Conservation (phyloP, 2,113 vertebrate species). For the Ramphastos sulfuratus region DNA sequence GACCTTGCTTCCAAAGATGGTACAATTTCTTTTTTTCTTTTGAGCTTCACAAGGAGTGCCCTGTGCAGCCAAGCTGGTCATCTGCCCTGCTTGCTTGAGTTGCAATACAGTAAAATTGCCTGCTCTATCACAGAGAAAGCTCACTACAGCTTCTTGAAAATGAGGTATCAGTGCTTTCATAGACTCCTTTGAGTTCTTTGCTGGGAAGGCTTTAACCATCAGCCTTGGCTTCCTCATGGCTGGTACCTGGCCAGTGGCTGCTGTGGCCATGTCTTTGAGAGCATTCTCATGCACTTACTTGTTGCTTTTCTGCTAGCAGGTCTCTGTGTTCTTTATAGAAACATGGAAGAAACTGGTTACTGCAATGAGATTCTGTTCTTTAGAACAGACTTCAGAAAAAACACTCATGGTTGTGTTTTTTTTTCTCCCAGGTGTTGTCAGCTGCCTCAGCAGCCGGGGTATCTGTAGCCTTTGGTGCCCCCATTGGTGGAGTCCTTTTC, state of each 20-base stretch:
- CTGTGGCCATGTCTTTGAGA: neutral
- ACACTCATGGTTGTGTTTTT: neutral
- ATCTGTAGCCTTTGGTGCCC: slow-evolving; percentile 98
- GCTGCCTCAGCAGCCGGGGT: slow-evolving; percentile 97
- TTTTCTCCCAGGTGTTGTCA: slow-evolving; percentile 87
- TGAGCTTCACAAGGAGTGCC: neutral
- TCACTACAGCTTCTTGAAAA: neutral
- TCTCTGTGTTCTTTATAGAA: neutral
- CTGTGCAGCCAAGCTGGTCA: neutral
- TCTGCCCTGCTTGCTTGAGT: neutral
- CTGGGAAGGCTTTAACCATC: neutral
- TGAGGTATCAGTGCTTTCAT: neutral
- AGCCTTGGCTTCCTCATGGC: accelerated
- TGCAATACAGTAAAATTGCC: neutral
- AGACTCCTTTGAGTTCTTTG: neutral
- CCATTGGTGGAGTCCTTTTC: slow-evolving; percentile 97
- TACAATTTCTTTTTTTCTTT: neutral
- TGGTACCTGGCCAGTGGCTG: neutral
- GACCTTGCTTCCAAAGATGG: neutral
- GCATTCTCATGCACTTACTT: neutral
- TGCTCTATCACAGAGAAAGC: neutral
- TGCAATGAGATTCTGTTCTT: neutral
- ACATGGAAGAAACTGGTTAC: neutral
- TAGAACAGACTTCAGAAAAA: neutral
- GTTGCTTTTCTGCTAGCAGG: neutral